Percentiles rank a stretch among this genome's conserved stretches.
Evolutionary conservation across 2,797 vertebrate genomes (phyloP).

Genomic region (Aplochiton taeniatus): DNA sequence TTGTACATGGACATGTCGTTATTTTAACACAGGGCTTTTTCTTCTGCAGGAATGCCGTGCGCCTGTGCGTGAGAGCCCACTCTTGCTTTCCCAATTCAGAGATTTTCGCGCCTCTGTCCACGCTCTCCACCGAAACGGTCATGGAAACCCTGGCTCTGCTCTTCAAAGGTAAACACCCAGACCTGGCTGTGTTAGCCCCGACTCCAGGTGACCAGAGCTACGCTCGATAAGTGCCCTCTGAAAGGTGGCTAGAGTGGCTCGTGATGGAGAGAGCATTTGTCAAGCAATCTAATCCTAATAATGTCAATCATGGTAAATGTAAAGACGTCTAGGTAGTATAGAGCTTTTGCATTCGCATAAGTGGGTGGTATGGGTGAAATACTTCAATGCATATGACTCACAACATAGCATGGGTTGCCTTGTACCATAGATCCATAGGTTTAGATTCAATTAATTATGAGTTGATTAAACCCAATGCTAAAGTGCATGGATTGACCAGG

Average conservation of each 20-base stretch:
- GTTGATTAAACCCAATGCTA: neutral
- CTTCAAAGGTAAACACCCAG: conserved; percentile 85
- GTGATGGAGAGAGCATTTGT: no score
- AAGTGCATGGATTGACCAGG: no score
- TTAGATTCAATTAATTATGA: neutral
- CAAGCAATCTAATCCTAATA: no score
- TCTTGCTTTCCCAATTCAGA: conserved; percentile 75
- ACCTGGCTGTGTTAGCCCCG: no score
- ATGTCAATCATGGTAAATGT: no score
- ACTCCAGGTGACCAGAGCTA: no score
- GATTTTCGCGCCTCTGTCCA: conserved; percentile 74
- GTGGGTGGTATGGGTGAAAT: no score
- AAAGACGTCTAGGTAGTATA: no score
- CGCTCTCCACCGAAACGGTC: conserved; percentile 60
- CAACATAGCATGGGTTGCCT: neutral
- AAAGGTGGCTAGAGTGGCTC: no score
- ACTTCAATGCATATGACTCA: no score
- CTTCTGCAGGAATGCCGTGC: conserved; percentile 81
- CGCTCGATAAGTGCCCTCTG: neutral
- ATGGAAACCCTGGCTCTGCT: conserved; percentile 80
- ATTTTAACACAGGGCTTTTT: neutral
- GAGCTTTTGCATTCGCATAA: no score
- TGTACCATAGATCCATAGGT: neutral
- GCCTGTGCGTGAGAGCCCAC: conserved; percentile 76
- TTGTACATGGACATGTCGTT: neutral